Conservation (phyloP, 2,797 vertebrate genomes). For the Passerculus sandwichensis region DNA sequence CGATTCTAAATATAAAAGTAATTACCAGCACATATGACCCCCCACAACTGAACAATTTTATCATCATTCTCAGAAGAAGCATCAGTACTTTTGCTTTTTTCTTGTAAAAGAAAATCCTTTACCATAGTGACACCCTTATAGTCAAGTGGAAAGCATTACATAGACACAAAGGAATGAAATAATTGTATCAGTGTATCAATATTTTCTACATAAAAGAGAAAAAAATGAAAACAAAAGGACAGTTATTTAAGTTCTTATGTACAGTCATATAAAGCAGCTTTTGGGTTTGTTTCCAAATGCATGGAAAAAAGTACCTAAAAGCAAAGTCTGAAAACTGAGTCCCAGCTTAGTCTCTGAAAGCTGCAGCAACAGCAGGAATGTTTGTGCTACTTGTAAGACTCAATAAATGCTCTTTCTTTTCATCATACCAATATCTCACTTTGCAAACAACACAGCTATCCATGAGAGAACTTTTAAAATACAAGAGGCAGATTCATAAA, state of each 20-base stretch:
- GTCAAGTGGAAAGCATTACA: background rate
- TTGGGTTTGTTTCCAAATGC: background rate
- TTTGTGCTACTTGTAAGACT: background rate
- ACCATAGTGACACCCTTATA: background rate
- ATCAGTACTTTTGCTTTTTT: background rate
- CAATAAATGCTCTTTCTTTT: background rate
- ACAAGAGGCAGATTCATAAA: background rate
- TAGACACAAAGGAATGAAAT: background rate
- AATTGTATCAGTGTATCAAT: background rate
- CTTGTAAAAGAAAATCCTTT: background rate
- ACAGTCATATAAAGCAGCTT: background rate
- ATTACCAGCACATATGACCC: background rate
- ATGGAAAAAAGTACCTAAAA: background rate
- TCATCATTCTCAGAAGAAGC: background rate
- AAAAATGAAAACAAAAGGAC: background rate
- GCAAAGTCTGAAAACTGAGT: background rate
- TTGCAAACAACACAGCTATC: background rate
- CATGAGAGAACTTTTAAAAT: background rate
- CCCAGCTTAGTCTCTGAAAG: background rate
- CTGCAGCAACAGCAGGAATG: background rate
- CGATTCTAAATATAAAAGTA: conserved; percentile 20
- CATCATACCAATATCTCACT: background rate
- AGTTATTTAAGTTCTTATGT: background rate
- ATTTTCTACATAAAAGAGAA: background rate
- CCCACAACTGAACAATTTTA: background rate